A percentile compares a stretch with the other conserved stretches of the same genome.
Evolutionary conservation across 2,797 vertebrate genomes (phyloP).

Genomic region (Acipenser transmontanus): DNA sequence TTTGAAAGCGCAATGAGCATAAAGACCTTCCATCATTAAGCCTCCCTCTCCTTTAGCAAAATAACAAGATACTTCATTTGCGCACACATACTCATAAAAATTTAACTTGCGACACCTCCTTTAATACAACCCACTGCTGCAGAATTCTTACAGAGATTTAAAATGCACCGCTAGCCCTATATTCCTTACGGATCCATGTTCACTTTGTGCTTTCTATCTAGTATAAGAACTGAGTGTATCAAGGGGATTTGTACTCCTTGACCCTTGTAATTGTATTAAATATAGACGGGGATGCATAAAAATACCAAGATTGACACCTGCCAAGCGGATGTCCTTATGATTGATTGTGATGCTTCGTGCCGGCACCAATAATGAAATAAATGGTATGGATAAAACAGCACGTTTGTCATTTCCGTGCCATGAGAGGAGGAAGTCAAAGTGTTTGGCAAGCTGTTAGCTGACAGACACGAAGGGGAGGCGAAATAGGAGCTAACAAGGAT

Average conservation of each 20-base stretch:
- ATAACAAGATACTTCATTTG: conserved; percentile 77
- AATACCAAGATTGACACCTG: conserved; percentile 90
- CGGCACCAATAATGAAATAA: conserved; percentile 93
- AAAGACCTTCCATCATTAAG: conserved; percentile 86
- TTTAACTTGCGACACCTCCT: conserved; percentile 48
- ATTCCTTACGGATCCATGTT: conserved; percentile 49
- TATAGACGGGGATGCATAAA: conserved; percentile 80
- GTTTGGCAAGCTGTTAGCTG: conserved; percentile 85
- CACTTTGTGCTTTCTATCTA: conserved; percentile 72
- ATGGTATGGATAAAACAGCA: conserved; percentile 87
- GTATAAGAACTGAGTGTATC: conserved; percentile 75
- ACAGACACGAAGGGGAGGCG: conserved; percentile 61
- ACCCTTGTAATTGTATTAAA: conserved; percentile 98
- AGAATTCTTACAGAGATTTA: conserved; percentile 43
- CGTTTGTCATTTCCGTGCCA: conserved; percentile 90
- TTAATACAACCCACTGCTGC: conserved; percentile 37
- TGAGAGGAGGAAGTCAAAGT: conserved; percentile 77
- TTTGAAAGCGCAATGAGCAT: conserved; percentile 90
- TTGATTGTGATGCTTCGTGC: conserved; percentile 92
- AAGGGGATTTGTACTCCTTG: conserved; percentile 82
- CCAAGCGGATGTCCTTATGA: conserved; percentile 82
- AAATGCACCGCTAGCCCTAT: conserved; percentile 25
- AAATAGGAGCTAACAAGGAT: conserved; percentile 83
- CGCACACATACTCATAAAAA: conserved; percentile 61
- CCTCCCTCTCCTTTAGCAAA: conserved; percentile 64